Base-by-base conservation (phyloP, 2,888 invertebrate genomes). In the Apodemia zela region DNA sequence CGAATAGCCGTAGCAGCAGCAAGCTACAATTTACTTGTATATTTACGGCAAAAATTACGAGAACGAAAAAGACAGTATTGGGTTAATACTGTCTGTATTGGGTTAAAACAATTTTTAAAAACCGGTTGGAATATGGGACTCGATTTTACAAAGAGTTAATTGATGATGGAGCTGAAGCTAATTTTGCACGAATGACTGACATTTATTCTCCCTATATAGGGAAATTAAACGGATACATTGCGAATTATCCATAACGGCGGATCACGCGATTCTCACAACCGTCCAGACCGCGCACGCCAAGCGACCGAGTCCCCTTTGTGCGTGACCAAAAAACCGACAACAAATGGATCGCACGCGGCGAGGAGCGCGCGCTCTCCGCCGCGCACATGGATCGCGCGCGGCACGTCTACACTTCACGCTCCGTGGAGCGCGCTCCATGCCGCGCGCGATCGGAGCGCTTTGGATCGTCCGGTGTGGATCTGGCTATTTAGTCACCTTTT, bases 271-370 rank as follows among this genome's bases (percentile, higher is more conserved):
- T 42, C 63, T 63, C 63, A 60, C 61, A 60, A 63, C 60, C 66
- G 68, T 65, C 67, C 65, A 65, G 13, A 68, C 65, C 57, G 70
- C 70, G 62, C 64, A 63, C 62, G 64, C 59, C 62, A 69, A 67
- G 58, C 62, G 47, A 59, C 63, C 63, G 63, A 71, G 69, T 66
- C 71, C 13, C 66, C 67, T 69, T 69, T 69, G 67, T 57, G 66
- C 60, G 17, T 65, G 67, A 59, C 45, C 63, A 67, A 69, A 69
- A 69, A 69, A 70, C 70, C 70, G 68, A 70, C 68, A 68, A 66
- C 68, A 65, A 63, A 67, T 64, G 68, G 69, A 70, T 70, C 71
- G 69, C 63, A 60, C 63, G 68, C 69, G 65, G 63, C 69, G 59
- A 59, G 66, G 66, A 67, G 67, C 68, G 8, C 7, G 8, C 8